Percentiles rank a stretch among this genome's conserved stretches.
Evolutionary conservation across 2,888 invertebrate genomes (phyloP).

Genomic region (Cosmia pyralina): DNA sequence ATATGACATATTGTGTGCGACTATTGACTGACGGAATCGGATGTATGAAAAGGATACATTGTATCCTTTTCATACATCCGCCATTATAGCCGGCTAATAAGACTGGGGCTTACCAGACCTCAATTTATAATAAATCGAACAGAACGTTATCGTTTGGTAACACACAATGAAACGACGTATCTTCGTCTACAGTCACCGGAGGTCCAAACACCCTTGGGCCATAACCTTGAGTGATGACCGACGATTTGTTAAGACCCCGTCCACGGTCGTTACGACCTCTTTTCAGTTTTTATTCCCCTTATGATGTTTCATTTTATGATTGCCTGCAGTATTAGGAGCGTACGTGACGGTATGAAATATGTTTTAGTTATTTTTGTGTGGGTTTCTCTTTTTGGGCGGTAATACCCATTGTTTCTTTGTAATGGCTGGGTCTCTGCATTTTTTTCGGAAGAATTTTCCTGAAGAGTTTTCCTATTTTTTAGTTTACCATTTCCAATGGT

Average conservation of each 20-base stretch:
- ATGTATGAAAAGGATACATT: too few relatives aligned
- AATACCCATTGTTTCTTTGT: slow-evolving; percentile 34
- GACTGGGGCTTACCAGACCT: slow-evolving; percentile 75
- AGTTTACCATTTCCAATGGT: not conserved
- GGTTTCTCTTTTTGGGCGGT: slow-evolving; percentile 38
- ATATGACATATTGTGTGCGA: too few relatives aligned
- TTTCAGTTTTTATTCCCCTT: slow-evolving; percentile 88
- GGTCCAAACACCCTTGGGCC: slow-evolving; percentile 78
- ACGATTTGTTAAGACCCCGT: slow-evolving; percentile 87
- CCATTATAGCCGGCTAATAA: slow-evolving; percentile 78
- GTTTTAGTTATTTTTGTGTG: slow-evolving; percentile 62
- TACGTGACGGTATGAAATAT: slow-evolving; percentile 81
- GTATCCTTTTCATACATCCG: slow-evolving; percentile 74
- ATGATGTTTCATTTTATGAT: slow-evolving; percentile 89
- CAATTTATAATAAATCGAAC: slow-evolving; percentile 86
- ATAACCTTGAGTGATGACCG: slow-evolving; percentile 88
- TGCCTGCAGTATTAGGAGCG: slow-evolving; percentile 82
- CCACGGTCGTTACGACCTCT: slow-evolving; percentile 84
- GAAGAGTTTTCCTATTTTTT: not conserved
- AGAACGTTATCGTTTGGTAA: slow-evolving; percentile 78
- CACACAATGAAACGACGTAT: slow-evolving; percentile 87
- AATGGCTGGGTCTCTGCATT: not conserved
- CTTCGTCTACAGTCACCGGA: slow-evolving; percentile 77
- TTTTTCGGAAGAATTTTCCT: not conserved
- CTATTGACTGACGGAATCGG: too few relatives aligned